Evolutionary conservation across 2,113 vertebrate species (phyloP), one percentile per base, ranked within the genome.

Genomic region (Mionectes macconnelli): DNA sequence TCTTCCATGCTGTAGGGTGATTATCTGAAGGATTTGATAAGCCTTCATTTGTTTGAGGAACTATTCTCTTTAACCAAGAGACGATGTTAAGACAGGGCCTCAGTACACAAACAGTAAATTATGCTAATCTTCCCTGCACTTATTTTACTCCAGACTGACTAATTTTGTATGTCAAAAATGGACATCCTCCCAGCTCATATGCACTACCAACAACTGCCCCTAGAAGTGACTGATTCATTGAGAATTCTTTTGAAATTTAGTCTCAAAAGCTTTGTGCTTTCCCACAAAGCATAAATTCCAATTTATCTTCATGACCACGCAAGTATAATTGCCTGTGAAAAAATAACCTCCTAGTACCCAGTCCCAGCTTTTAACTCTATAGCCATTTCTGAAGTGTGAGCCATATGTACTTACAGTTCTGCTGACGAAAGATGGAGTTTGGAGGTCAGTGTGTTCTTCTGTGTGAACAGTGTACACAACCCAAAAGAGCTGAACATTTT

Each of bases 191-290:
- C 40, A 83, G 35, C n/a, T 52, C 0, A 0, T 52, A 15, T 31
- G 33, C 18, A 25, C 40, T 0, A 0, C 10, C 31, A 82, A 16
- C 31, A 80, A 1, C 37, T 39, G 31, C 33, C 45, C 22, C 76
- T 78, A 52, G 40, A 87, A n/a, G 24, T 49, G 40, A 56, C 60
- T 11, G 56, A 60, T 66, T 69, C 50, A 39, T 9, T 50, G 45
- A 84, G 53, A 80, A 82, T 27, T 84, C 37, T 76, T 92, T 68
- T 68, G 37, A 75, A 89, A 42, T 16, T 11, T 22, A 37, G 64
- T 68, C 44, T 52, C 49, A 73, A 13, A 60, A 81, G 59, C 28
- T 60, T 84, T 77, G 35, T 94, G 33, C 44, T 91, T 95, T 92
- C 23, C 72, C 28, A 67, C 55, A 74, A 77, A 67, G 25, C 57